phyloP scores from a whole-genome alignment of 2,797 vertebrate genomes.

The Scleropages formosus region DNA sequence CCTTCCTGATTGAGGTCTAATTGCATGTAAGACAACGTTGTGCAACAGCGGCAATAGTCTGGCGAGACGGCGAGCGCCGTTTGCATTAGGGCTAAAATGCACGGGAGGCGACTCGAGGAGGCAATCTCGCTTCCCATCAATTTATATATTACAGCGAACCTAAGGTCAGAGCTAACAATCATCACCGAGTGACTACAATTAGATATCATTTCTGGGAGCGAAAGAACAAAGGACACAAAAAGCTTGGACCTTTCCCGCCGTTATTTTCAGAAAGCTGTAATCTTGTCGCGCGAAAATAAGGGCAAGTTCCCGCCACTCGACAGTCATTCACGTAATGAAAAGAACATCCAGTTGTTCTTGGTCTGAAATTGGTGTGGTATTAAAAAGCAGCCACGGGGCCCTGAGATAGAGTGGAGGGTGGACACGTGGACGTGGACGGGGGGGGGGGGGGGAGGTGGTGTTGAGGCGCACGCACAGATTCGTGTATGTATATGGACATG shows the following conservation, averaged over 20 bases:
- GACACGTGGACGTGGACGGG: slow-evolving; percentile 27
- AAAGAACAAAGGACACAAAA: slow-evolving; percentile 74
- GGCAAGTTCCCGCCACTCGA: slow-evolving; percentile 57
- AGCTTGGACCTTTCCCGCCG: slow-evolving; percentile 74
- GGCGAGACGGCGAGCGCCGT: slow-evolving; percentile 40
- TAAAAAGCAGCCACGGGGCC: slow-evolving; percentile 46
- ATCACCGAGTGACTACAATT: slow-evolving; percentile 79
- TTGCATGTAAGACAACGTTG: slow-evolving; percentile 63
- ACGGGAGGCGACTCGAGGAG: slow-evolving; percentile 57
- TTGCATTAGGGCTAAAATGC: slow-evolving; percentile 56
- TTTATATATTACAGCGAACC: slow-evolving; percentile 74
- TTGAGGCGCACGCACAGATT: not conserved
- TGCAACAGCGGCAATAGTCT: slow-evolving; percentile 55
- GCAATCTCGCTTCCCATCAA: slow-evolving; percentile 66
- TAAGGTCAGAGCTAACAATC: slow-evolving; percentile 77
- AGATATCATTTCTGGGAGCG: slow-evolving; percentile 83
- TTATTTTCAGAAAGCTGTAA: slow-evolving; percentile 80
- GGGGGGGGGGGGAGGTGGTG: not conserved
- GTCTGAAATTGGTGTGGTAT: slow-evolving; percentile 45
- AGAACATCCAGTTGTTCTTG: slow-evolving; percentile 54
- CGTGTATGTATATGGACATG: not conserved
- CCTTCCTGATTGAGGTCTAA: slow-evolving; percentile 70
- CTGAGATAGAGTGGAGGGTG: slow-evolving; percentile 26
- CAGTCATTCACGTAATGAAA: slow-evolving; percentile 60
- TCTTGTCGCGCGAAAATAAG: slow-evolving; percentile 75